Conservation (phyloP, 1,140 invertebrate species). For the Drosophila pseudoobscura region DNA sequence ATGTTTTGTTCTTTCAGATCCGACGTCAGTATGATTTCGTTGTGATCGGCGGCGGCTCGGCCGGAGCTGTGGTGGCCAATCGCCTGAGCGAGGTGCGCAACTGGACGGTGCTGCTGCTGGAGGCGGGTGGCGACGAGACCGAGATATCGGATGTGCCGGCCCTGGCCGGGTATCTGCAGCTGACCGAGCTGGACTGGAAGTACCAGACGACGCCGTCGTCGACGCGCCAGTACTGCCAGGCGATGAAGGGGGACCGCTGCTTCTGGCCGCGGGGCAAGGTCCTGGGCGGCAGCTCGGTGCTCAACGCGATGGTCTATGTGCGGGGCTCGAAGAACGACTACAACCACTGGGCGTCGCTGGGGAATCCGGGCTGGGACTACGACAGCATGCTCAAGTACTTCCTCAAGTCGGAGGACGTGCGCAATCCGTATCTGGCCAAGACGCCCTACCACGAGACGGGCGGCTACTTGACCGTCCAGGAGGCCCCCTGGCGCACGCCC, state of each 20-base stretch:
- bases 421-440: conserved; percentile 90
- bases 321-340: conserved; percentile 96
- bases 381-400: conserved; percentile 94
- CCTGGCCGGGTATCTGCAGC: conserved; percentile 89
- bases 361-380: conserved; percentile 96
- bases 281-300: conserved; percentile 95
- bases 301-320: conserved; percentile 98
- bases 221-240: conserved; percentile 90
- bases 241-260: conserved; percentile 92
- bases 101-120: conserved; percentile 91
- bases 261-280: conserved; percentile 95
- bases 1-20: conserved; percentile 84
- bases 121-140: conserved; percentile 93
- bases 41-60: conserved; percentile 95
- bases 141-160: conserved; percentile 91
- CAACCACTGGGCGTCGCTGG: conserved; percentile 93
- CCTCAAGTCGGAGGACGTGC: conserved; percentile 93
- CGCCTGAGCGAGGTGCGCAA: conserved; percentile 91
- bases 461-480: conserved; percentile 93
- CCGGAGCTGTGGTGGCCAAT: conserved; percentile 96
- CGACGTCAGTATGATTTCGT: conserved; percentile 91
- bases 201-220: conserved; percentile 93
- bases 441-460: conserved; percentile 90
- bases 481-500: conserved; percentile 91
- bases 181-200: conserved; percentile 95